phyloP scores from a whole-genome alignment of 1,140 invertebrate genomes.

The Drosophila punjabiensis region DNA sequence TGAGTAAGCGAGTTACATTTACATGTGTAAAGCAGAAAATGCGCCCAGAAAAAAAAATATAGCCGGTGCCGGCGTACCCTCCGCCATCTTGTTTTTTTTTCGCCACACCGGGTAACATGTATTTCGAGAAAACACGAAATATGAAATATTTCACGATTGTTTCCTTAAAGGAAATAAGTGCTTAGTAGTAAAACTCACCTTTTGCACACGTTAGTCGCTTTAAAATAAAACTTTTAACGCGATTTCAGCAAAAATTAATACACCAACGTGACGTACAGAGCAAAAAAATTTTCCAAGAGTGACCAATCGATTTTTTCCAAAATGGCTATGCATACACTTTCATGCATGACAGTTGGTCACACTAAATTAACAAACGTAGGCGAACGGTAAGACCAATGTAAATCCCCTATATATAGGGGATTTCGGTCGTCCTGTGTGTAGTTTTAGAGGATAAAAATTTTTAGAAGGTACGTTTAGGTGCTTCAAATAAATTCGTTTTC shows the following conservation, averaged over 20 bases:
- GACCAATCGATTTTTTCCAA: not conserved
- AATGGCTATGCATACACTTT: not conserved
- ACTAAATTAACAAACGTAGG: not conserved
- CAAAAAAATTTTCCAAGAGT: not conserved
- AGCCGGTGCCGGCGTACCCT: slow-evolving; percentile 60
- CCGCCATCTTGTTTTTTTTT: slow-evolving; percentile 77
- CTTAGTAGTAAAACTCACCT: slow-evolving; percentile 18
- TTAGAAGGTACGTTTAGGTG: too few relatives aligned
- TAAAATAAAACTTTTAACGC: slow-evolving; percentile 10
- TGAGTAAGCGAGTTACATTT: slow-evolving; percentile 48
- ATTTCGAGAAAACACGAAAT: slow-evolving; percentile 46
- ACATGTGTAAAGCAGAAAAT: slow-evolving; percentile 44
- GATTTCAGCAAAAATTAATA: slow-evolving; percentile 12
- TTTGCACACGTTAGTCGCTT: slow-evolving; percentile 23
- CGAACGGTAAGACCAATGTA: too few relatives aligned
- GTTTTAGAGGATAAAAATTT: too few relatives aligned
- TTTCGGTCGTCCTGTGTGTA: too few relatives aligned
- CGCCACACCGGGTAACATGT: slow-evolving; percentile 22
- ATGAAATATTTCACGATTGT: not conserved
- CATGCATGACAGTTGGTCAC: not conserved
- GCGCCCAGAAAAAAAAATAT: slow-evolving; percentile 55
- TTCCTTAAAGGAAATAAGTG: too few relatives aligned
- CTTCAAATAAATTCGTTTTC: too few relatives aligned
- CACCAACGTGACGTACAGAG: slow-evolving; percentile 23
- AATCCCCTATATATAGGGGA: too few relatives aligned